phyloP scores from a whole-genome alignment of 2,888 invertebrate genomes.

The Saturnia japonica region DNA sequence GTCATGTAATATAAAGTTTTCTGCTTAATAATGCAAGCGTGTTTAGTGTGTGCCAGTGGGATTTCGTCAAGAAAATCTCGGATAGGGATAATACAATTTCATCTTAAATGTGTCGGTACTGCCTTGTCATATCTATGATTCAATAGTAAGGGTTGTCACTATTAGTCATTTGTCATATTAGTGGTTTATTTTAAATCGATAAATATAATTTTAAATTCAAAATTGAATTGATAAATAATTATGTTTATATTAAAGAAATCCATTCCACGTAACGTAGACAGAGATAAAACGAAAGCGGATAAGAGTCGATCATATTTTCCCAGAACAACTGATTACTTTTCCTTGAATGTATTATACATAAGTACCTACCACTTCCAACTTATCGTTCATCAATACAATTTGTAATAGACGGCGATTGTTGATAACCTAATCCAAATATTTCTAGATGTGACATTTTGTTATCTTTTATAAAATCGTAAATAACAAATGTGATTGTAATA shows the following conservation, averaged over 20 bases:
- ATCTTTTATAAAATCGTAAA: slow-evolving; percentile 9
- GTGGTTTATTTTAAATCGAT: too few species aligned
- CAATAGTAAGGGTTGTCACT: slow-evolving; percentile 44
- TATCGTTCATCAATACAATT: slow-evolving; percentile 41
- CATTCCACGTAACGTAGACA: too few species aligned
- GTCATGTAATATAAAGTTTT: not conserved
- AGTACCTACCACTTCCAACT: slow-evolving; percentile 16
- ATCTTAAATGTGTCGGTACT: slow-evolving; percentile 50
- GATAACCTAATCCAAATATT: slow-evolving; percentile 20
- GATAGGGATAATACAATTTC: slow-evolving; percentile 58
- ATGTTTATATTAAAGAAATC: too few species aligned
- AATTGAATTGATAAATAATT: too few species aligned
- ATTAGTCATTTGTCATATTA: not conserved
- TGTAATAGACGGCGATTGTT: slow-evolving; percentile 23
- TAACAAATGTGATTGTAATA: not conserved
- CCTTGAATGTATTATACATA: slow-evolving; percentile 23
- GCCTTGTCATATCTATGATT: slow-evolving; percentile 46
- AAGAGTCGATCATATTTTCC: slow-evolving; percentile 14
- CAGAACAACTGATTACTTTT: slow-evolving; percentile 26
- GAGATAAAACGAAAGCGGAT: slow-evolving; percentile 36
- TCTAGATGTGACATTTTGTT: slow-evolving; percentile 17
- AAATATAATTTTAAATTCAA: too few species aligned
- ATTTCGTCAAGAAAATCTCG: slow-evolving; percentile 36
- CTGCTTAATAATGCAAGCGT: slow-evolving; percentile 35
- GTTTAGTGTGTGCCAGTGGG: slow-evolving; percentile 25